Percentiles rank a stretch among this genome's conserved stretches.
phyloP scores from a whole-genome alignment of 2,113 vertebrate genomes.

The Phocoena phocoena region DNA sequence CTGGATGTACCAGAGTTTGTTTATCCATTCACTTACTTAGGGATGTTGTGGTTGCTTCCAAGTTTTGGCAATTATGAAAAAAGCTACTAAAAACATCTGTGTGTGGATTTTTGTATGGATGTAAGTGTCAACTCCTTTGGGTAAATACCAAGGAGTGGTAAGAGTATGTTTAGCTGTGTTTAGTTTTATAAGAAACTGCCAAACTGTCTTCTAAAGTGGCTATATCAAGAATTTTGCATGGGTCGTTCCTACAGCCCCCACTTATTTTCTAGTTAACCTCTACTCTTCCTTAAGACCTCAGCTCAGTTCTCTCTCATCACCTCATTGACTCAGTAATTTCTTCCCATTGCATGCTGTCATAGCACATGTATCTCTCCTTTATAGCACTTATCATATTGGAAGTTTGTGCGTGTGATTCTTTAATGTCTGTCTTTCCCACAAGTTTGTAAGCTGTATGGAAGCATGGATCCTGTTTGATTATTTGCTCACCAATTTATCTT shows the following conservation, averaged over 20 bases:
- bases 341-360: background rate
- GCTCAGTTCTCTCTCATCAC: background rate
- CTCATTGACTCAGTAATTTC: background rate
- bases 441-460: background rate
- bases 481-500: background rate
- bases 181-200: background rate
- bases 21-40: background rate
- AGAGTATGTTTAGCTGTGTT: background rate
- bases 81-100: background rate
- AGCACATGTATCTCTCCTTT: background rate
- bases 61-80: slow-evolving; percentile 9
- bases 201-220: background rate
- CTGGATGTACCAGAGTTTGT: background rate
- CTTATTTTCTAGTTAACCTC: background rate
- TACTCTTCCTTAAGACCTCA: background rate
- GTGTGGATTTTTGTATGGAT: background rate
- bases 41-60: background rate
- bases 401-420: background rate
- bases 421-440: background rate
- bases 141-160: background rate
- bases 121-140: background rate
- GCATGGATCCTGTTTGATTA: background rate
- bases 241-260: background rate
- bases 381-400: background rate
- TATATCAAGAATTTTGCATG: background rate